Evolutionary conservation across 2,888 invertebrate species (phyloP), one percentile per base, ranked within the genome.

Genomic region (Trachelus tabidus): DNA sequence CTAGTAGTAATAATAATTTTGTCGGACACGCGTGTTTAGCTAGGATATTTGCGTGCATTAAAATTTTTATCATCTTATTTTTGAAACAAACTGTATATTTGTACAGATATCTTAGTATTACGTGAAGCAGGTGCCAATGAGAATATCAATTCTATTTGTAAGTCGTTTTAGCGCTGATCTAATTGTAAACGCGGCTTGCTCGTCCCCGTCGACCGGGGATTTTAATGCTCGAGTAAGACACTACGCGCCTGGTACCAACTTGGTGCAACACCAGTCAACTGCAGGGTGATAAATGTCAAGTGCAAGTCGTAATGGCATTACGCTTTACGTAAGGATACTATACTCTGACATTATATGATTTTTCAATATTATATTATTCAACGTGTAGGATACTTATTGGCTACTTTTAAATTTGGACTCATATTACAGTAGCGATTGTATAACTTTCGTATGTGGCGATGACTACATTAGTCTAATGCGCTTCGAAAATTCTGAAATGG

Each of bases 161-260:
- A 71, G 71, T 71, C 71, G 31, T 71, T 71, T 71, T 71, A 71
- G 71, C 71, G 15, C 71, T 31, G 33, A 30, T 34, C 33, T 71
- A 71, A 71, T 33, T 34, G 71, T 33, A 31, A 34, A 33, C 71
- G 31, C 71, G 71, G 31, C 33, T 31, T 71, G 12, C n/a, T 31
- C 71, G 31, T 31, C 12, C 12, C 71, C 12, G 15, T 6, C 4
- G 15, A 31, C 1, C 15, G 31, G 71, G 9, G 71, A 71, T 33
- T 71, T 71, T 34, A 34, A 71, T 23, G 71, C 71, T 71, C 33
- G 71, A 34, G 34, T 31, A 71, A 71, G 71, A 56, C 56, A 56
- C 56, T 56, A 56, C 56, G 23, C 56, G 23, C 9, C 56, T 15
- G 56, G 56, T 56, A 56, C 56, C 56, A 23, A 23, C 56, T 56